These are phyloP conservation scores for Lagenorhynchus albirostris DNA, from an alignment of 2,113 vertebrate genomes.

Conservation along the genomic window DNA sequence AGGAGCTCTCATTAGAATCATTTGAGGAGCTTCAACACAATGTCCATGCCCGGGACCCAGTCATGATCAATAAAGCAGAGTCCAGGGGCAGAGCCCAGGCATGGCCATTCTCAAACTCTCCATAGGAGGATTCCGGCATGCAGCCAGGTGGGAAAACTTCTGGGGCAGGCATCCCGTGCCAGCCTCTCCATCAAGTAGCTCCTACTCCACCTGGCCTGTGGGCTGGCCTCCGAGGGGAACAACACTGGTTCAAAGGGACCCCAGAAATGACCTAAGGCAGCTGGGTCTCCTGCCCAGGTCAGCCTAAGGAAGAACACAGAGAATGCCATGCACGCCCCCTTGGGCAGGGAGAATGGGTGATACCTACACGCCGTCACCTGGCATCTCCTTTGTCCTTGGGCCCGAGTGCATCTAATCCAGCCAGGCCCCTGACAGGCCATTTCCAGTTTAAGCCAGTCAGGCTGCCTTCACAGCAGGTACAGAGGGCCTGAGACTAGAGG, in stretches of 20 bases:
- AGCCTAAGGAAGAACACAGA: background rate
- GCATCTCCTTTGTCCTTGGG: background rate
- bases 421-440: background rate
- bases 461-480: background rate
- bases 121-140: background rate
- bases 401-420: background rate
- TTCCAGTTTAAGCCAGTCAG: constrained; percentile 1
- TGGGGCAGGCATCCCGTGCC: background rate
- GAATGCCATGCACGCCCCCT: background rate
- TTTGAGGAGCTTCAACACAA: background rate
- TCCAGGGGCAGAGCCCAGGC: background rate
- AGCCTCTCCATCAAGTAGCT: background rate
- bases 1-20: background rate
- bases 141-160: background rate
- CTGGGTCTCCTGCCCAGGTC: background rate
- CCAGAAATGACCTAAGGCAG: background rate
- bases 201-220: background rate
- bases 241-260: background rate
- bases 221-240: background rate
- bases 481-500: background rate
- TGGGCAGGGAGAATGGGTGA: background rate
- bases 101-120: background rate
- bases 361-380: background rate
- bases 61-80: background rate
- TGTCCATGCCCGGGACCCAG: too few species aligned